A percentile compares a stretch with the other conserved stretches of the same genome.
Conservation (phyloP, 1,140 invertebrate species). For the Maniola jurtina region DNA sequence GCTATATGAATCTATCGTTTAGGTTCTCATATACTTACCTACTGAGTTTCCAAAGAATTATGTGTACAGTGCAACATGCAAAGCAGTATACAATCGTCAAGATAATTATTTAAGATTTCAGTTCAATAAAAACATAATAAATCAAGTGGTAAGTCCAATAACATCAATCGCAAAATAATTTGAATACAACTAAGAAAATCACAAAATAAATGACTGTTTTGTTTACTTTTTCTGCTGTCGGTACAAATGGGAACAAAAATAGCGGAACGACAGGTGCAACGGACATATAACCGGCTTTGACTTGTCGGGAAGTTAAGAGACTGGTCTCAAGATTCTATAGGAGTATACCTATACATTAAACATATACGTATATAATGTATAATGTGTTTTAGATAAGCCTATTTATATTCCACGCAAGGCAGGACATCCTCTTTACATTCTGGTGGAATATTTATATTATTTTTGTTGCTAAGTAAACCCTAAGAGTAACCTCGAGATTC, state of each 20-base stretch:
- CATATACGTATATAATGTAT: conserved; percentile 1
- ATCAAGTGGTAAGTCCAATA: no score
- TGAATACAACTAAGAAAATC: no score
- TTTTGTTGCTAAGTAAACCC: conserved; percentile 5
- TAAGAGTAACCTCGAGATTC: no score
- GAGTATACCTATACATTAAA: conserved; percentile 9
- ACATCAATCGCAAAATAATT: no score
- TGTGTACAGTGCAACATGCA: no score
- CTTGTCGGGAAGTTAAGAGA: conserved; percentile 31
- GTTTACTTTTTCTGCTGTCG: conserved; percentile 18
- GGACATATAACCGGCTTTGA: conserved; percentile 37
- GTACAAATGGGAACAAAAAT: conserved; percentile 30
- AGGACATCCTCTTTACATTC: conserved; percentile 7
- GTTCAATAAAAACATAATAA: no score
- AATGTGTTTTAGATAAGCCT: conserved; percentile 9
- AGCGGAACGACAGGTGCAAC: conserved; percentile 37
- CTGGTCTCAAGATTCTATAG: conserved; percentile 25
- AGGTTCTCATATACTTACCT: no score
- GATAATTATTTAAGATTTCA: no score
- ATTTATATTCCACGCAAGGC: conserved; percentile 10
- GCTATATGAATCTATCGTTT: no score
- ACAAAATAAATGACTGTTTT: conserved; percentile 3
- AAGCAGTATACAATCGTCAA: no score
- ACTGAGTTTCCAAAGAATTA: no score
- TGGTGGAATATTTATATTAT: neutral